Evolutionary conservation across 2,888 invertebrate genomes (phyloP).

Genomic region (Blastobasis lacticolella): DNA sequence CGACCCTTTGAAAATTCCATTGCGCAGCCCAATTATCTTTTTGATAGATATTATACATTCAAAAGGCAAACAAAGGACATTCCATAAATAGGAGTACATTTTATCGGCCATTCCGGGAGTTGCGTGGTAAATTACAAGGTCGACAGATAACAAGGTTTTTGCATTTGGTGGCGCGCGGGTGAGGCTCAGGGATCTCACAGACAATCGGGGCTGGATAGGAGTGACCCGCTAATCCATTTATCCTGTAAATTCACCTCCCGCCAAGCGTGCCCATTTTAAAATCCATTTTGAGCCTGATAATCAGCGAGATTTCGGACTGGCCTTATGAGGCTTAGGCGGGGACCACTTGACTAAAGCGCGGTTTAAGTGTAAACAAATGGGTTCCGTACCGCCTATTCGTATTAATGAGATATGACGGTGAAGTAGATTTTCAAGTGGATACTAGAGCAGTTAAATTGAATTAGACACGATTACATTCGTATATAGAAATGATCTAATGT

Average conservation of each 20-base stretch:
- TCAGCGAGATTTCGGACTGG: constrained; percentile 19
- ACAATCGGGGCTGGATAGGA: constrained; percentile 31
- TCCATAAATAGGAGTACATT: constrained; percentile 1
- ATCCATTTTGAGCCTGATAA: constrained; percentile 24
- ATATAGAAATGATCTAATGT: too few relatives aligned
- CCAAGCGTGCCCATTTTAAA: constrained; percentile 28
- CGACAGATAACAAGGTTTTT: constrained; percentile 50
- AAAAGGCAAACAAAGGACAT: neutral
- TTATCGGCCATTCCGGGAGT: constrained; percentile 3
- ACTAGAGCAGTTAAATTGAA: too few relatives aligned
- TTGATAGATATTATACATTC: neutral
- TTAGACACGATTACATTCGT: too few relatives aligned
- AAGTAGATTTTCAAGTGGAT: too few relatives aligned
- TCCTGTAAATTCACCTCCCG: constrained; percentile 38
- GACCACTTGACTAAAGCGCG: neutral
- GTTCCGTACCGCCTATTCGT: too few relatives aligned
- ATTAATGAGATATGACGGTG: too few relatives aligned
- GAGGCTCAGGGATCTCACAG: constrained; percentile 29
- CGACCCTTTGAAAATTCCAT: neutral
- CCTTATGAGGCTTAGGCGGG: constrained; percentile 18
- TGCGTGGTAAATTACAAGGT: constrained; percentile 15
- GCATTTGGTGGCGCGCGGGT: constrained; percentile 40
- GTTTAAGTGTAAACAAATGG: too few relatives aligned
- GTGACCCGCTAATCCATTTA: constrained; percentile 51
- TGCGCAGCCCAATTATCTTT: neutral